Conservation (phyloP, 2,888 invertebrate species). For the Callosobruchus maculatus region DNA sequence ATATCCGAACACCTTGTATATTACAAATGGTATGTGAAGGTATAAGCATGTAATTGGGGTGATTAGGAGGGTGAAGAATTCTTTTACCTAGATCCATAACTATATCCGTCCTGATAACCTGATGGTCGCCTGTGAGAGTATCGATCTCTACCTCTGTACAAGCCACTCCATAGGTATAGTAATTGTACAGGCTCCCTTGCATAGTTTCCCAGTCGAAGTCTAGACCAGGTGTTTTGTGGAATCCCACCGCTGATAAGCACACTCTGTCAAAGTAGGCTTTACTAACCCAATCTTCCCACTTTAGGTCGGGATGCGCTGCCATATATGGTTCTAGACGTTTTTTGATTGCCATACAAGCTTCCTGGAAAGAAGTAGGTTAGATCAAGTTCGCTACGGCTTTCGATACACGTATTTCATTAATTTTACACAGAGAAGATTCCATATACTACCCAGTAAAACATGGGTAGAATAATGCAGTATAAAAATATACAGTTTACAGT, state of each 20-base stretch:
- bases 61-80: too few species aligned
- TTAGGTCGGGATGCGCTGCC: slow-evolving; percentile 68
- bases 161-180: slow-evolving; percentile 83
- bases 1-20: too few species aligned
- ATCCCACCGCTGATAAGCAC: slow-evolving; percentile 79
- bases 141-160: slow-evolving; percentile 90
- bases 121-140: slow-evolving; percentile 90
- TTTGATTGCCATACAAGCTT: slow-evolving; percentile 74
- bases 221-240: slow-evolving; percentile 72
- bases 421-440: too few species aligned
- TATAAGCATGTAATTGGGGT: too few species aligned
- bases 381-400: too few species aligned
- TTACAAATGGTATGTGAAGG: too few species aligned
- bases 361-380: slow-evolving; percentile 25
- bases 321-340: slow-evolving; percentile 73
- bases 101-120: slow-evolving; percentile 83
- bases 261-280: slow-evolving; percentile 75
- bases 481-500: too few species aligned
- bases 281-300: slow-evolving; percentile 81
- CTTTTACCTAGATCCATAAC: slow-evolving; percentile 83
- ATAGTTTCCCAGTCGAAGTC: slow-evolving; percentile 69
- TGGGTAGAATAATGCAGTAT: too few species aligned
- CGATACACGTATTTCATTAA: too few species aligned
- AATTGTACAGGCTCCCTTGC: slow-evolving; percentile 72
- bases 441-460: too few species aligned